Evolutionary conservation across 2,888 invertebrate species (phyloP).

Genomic region (Odontothrips loti): DNA sequence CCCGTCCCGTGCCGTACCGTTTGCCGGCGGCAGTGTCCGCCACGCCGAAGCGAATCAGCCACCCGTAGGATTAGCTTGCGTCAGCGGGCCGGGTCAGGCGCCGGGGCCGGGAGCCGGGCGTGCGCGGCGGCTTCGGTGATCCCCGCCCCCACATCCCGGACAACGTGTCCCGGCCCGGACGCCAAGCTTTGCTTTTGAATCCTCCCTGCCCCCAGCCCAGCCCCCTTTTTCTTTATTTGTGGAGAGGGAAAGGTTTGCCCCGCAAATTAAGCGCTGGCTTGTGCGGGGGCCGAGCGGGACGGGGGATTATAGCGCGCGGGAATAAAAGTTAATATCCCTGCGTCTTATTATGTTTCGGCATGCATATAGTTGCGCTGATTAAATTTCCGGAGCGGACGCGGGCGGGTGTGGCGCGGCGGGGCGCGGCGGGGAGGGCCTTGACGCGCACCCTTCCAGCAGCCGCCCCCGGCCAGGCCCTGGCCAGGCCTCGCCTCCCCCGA

Average conservation of each 20-base stretch:
- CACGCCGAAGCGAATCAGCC: neutral
- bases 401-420: neutral
- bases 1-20: neutral
- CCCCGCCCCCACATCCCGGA: too few species aligned
- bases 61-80: constrained; percentile 11
- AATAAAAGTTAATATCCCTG: constrained; percentile 14
- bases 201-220: too few species aligned
- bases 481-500: too few species aligned
- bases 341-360: constrained; percentile 17
- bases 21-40: too few species aligned
- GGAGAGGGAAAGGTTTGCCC: too few species aligned
- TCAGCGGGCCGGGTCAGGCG: neutral
- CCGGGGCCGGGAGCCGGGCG: neutral
- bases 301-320: neutral
- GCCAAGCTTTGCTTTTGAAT: too few species aligned
- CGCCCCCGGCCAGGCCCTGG: too few species aligned
- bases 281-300: neutral
- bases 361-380: constrained; percentile 24
- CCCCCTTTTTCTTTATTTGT: too few species aligned
- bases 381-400: constrained; percentile 8
- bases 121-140: too few species aligned
- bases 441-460: too few species aligned
- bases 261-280: neutral
- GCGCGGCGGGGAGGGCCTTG: neutral
- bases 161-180: too few species aligned